Evolutionary conservation across 2,888 invertebrate species (phyloP).

Genomic region (Nycteola revayana): DNA sequence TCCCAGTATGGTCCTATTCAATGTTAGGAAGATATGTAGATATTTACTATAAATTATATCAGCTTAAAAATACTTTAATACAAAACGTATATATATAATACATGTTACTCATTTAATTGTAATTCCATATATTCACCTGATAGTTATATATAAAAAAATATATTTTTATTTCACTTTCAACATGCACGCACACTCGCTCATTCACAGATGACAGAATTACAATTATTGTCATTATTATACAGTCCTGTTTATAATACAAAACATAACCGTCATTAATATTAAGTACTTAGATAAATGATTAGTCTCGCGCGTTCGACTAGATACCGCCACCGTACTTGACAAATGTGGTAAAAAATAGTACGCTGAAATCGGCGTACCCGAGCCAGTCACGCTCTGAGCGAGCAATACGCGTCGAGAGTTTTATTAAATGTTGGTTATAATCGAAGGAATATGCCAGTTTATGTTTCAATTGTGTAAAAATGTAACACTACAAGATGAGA

Average conservation of each 20-base stretch:
- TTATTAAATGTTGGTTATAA: too few species aligned
- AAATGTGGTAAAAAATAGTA: too few species aligned
- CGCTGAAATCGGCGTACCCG: too few species aligned
- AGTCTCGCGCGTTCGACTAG: too few species aligned
- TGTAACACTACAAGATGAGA: too few species aligned
- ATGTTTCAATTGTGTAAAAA: too few species aligned
- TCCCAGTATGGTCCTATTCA: slow-evolving; percentile 18
- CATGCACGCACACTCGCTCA: slow-evolving; percentile 39
- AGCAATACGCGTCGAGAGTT: too few species aligned
- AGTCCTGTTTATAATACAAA: slow-evolving; percentile 73
- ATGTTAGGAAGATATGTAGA: slow-evolving; percentile 42
- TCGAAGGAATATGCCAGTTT: too few species aligned
- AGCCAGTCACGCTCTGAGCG: too few species aligned
- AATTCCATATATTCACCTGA: slow-evolving; percentile 29
- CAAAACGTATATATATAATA: slow-evolving; percentile 55
- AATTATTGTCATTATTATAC: slow-evolving; percentile 57
- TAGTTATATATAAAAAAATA: slow-evolving; percentile 41
- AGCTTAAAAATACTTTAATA: slow-evolving; percentile 52
- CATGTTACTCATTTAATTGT: slow-evolving; percentile 35
- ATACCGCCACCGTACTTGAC: too few species aligned
- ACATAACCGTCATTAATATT: slow-evolving; percentile 57
- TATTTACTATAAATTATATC: slow-evolving; percentile 46
- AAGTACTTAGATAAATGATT: too few species aligned
- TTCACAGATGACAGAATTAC: slow-evolving; percentile 39
- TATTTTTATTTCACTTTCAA: slow-evolving; percentile 44